Conservation (phyloP, 1,140 invertebrate species). For the Apis mellifera region Amel_HAv3.1 CM009943.2:474001-474500, state of each 20-base stretch:
- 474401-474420: no score
- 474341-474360: no score
- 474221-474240: slow-evolving; percentile 2
- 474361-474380: no score
- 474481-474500: no score
- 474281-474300: not conserved
- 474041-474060: slow-evolving; percentile 5
- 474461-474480: no score
- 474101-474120: not conserved
- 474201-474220: not conserved
- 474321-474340: no score
- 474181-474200: slow-evolving; percentile 16
- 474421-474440: no score
- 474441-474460: no score
- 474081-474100: not conserved
- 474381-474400: no score
- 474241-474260: slow-evolving; percentile 11
- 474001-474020: not conserved
- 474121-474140: not conserved
- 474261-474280: not conserved
- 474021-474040: not conserved
- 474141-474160: not conserved
- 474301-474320: not conserved
- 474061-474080: not conserved
- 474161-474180: slow-evolving; percentile 35